A percentile compares a stretch with the other conserved stretches of the same genome.
These are phyloP conservation scores for Datnioides undecimradiatus DNA, from an alignment of 2,113 vertebrate species.

Conservation along the genomic window DNA sequence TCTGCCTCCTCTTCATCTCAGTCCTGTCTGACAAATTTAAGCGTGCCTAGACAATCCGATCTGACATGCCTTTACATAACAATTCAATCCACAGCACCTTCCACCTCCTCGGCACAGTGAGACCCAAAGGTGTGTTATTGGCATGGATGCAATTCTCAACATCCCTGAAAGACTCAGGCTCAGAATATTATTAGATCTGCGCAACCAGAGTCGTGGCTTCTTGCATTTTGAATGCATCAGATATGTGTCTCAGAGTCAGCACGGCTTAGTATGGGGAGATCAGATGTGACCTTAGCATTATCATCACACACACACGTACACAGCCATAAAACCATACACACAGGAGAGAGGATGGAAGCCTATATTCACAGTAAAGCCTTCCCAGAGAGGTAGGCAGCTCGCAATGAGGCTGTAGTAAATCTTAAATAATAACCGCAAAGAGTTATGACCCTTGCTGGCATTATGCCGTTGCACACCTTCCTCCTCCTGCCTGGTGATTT, in stretches of 20 bases:
- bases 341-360: slow-evolving; percentile 13
- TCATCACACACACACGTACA: slow-evolving; percentile 19
- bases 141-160: slow-evolving; percentile 60
- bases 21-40: slow-evolving; percentile 81
- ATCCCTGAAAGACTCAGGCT: slow-evolving; percentile 45
- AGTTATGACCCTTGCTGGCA: slow-evolving; percentile 78
- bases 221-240: slow-evolving; percentile 53
- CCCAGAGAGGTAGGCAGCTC: slow-evolving; percentile 46
- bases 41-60: slow-evolving; percentile 75
- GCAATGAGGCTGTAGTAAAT: slow-evolving; percentile 69
- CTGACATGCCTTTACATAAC: slow-evolving; percentile 82
- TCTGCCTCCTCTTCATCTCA: slow-evolving; percentile 70
- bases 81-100: slow-evolving; percentile 77
- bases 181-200: slow-evolving; percentile 56
- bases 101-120: slow-evolving; percentile 49
- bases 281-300: slow-evolving; percentile 70
- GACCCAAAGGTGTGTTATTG: slow-evolving; percentile 71
- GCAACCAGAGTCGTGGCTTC: slow-evolving; percentile 14
- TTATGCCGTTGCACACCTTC: slow-evolving; percentile 77
- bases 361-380: slow-evolving; percentile 45
- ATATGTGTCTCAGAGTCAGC: slow-evolving; percentile 57
- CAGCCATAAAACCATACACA: slow-evolving; percentile 24
- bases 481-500: slow-evolving; percentile 72
- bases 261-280: slow-evolving; percentile 48
- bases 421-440: slow-evolving; percentile 80